These are phyloP conservation scores for Centropyge bicolor DNA, from an alignment of 2,797 vertebrate genomes.

Conservation along the genomic window DNA sequence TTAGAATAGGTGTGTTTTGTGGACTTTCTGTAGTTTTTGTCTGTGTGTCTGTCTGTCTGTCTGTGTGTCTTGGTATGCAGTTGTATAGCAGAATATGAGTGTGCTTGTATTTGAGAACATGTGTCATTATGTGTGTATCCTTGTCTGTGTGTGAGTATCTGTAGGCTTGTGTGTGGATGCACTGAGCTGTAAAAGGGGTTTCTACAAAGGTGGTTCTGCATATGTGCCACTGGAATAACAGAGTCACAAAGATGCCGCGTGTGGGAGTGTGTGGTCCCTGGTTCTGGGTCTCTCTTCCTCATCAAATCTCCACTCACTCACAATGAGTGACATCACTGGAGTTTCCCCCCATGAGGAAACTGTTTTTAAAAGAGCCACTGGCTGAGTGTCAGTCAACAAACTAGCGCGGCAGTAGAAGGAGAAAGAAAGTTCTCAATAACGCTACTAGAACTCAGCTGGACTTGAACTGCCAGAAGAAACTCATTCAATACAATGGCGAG, in stretches of 20 bases:
- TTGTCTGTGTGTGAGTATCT: conserved; percentile 11
- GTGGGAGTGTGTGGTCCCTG: conserved; percentile 39
- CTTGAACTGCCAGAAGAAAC: background rate
- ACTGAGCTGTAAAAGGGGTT: conserved; percentile 9
- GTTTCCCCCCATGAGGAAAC: conserved; percentile 72
- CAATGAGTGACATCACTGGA: conserved; percentile 83
- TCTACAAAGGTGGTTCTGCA: conserved; percentile 18
- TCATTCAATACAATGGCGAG: conserved; percentile 57
- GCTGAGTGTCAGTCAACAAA: conserved; percentile 24
- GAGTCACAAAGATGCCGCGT: conserved; percentile 29
- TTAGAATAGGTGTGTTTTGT: background rate
- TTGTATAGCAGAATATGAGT: background rate
- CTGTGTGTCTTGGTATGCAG: background rate
- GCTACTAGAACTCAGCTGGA: background rate
- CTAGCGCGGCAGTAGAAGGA: background rate
- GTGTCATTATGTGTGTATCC: background rate
- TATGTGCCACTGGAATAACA: conserved; percentile 23
- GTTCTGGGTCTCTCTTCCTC: conserved; percentile 54
- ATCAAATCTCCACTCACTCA: conserved; percentile 52
- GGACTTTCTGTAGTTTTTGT: background rate
- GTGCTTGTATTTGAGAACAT: too few relatives aligned
- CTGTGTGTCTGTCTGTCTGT: background rate
- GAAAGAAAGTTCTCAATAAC: background rate
- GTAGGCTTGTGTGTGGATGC: conserved; percentile 5
- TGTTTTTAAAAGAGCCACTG: conserved; percentile 43